Conservation (phyloP, 2,113 vertebrate species). For the Actenoides hombroni region DNA sequence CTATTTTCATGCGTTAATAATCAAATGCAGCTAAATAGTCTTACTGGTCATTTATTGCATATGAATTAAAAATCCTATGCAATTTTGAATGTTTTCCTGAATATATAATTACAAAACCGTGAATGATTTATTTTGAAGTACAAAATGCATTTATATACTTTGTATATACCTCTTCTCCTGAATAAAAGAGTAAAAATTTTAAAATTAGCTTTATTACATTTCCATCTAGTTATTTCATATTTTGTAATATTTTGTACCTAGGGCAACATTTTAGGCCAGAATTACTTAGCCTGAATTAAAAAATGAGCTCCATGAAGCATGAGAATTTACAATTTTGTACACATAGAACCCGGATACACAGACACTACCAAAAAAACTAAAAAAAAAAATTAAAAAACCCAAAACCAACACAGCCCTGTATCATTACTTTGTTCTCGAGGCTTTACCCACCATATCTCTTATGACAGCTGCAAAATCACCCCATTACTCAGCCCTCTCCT, state of each 20-base stretch:
- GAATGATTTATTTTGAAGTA: background rate
- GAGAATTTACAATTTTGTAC: background rate
- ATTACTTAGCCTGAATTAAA: background rate
- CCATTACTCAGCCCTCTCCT: slow-evolving; percentile 33
- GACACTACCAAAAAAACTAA: background rate
- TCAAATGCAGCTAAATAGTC: background rate
- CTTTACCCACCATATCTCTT: background rate
- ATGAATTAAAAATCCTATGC: background rate
- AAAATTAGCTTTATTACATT: background rate
- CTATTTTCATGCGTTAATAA: background rate
- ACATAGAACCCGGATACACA: rapidly evolving
- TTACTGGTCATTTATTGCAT: background rate
- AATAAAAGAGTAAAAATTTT: background rate
- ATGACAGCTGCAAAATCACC: slow-evolving; percentile 31
- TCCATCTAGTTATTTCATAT: background rate
- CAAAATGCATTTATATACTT: background rate
- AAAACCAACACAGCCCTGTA: background rate
- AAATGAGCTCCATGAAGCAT: background rate
- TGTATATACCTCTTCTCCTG: background rate
- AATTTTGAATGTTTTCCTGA: background rate
- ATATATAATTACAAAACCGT: background rate
- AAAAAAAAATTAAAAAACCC: too few species aligned
- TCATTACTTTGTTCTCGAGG: background rate
- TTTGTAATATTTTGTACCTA: background rate
- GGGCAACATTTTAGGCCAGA: background rate